phyloP scores from a whole-genome alignment of 2,113 vertebrate species.

The Amphiprion percula region DNA sequence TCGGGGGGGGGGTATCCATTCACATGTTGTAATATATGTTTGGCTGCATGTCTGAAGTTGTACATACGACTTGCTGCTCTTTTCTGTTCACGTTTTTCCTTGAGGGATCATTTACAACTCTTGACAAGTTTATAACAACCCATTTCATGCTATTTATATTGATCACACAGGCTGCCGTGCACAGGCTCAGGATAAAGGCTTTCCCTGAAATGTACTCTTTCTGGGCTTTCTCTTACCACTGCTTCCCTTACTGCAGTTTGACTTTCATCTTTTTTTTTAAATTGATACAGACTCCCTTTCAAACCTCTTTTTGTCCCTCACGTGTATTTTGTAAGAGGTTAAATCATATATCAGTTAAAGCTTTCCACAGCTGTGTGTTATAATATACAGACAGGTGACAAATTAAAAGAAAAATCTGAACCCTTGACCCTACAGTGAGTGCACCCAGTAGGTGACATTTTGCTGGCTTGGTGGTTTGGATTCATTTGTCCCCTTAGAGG shows the following conservation, averaged over 20 bases:
- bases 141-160: conserved; percentile 77
- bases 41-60: conserved; percentile 41
- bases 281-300: not conserved
- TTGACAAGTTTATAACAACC: conserved; percentile 72
- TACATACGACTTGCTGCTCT: conserved; percentile 23
- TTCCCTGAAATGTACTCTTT: conserved; percentile 39
- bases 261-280: not conserved
- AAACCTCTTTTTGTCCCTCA: not conserved
- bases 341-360: not conserved
- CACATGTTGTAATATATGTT: conserved; percentile 35
- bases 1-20: not conserved
- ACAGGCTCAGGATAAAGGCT: conserved; percentile 58
- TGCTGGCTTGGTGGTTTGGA: too few relatives aligned
- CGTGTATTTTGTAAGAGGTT: not conserved
- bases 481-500: too few relatives aligned
- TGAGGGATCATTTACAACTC: conserved; percentile 73
- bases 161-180: conserved; percentile 69
- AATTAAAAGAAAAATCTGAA: too few relatives aligned
- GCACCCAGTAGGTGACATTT: too few relatives aligned
- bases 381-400: too few relatives aligned
- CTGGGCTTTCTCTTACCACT: conserved; percentile 8
- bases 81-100: conserved; percentile 67
- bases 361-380: not conserved
- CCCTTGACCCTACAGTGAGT: too few relatives aligned
- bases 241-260: not conserved